These are phyloP conservation scores for Agrotis clavis DNA, from an alignment of 2,888 invertebrate species.

Conservation along the genomic window DNA sequence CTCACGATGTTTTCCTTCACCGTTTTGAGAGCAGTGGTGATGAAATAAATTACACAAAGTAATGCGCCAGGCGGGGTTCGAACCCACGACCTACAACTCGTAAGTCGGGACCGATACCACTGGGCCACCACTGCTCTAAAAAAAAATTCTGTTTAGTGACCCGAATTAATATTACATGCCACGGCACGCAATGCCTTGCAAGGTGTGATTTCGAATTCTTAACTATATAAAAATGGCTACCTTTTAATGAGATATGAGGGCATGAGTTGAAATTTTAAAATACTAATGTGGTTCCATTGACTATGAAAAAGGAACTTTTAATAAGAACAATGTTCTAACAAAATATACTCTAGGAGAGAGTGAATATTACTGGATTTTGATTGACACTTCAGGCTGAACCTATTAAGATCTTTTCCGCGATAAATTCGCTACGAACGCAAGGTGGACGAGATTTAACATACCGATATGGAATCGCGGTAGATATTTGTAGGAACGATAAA, in stretches of 20 bases:
- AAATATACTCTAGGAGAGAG: slow-evolving; percentile 10
- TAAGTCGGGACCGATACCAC: too few relatives aligned
- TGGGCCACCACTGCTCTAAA: too few relatives aligned
- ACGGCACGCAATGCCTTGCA: slow-evolving; percentile 44
- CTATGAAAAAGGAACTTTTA: background rate
- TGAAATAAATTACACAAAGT: too few relatives aligned
- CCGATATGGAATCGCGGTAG: slow-evolving; percentile 22
- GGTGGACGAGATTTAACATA: slow-evolving; percentile 38
- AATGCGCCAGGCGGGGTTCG: too few relatives aligned
- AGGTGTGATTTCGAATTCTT: slow-evolving; percentile 62
- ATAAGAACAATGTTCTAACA: slow-evolving; percentile 7
- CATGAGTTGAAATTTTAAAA: slow-evolving; percentile 37
- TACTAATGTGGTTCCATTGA: slow-evolving; percentile 28
- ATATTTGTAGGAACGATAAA: slow-evolving; percentile 41
- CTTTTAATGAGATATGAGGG: slow-evolving; percentile 63
- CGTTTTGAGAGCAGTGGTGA: too few relatives aligned
- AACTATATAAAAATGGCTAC: slow-evolving; percentile 57
- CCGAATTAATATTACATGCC: slow-evolving; percentile 52
- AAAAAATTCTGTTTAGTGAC: slow-evolving; percentile 57
- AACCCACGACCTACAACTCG: too few relatives aligned
- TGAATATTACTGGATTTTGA: slow-evolving; percentile 41
- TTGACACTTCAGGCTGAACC: slow-evolving; percentile 54
- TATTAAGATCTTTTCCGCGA: slow-evolving; percentile 61
- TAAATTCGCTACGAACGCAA: slow-evolving; percentile 43
- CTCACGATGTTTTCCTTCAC: too few relatives aligned